Evolutionary conservation across 2,888 invertebrate species (phyloP), one percentile per base, ranked within the genome.

Genomic region (Masnerella sp.): DNA sequence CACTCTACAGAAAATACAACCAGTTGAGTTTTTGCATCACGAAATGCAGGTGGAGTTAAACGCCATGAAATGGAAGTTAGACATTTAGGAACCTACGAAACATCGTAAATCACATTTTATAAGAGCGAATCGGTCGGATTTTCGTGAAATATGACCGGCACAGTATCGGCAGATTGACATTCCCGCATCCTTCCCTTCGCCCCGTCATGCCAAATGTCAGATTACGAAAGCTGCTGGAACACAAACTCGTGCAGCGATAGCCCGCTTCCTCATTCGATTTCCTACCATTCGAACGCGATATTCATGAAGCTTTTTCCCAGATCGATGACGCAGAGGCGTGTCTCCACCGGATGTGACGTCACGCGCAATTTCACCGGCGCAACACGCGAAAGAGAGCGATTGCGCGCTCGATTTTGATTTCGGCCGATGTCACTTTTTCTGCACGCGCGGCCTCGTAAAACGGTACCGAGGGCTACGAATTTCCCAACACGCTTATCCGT

Each of bases 331-430:
- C 65, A 65, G 45, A 72, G 72, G 72, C 72, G 72, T 72, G 65
- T 67, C 59, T 61, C 72, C 61, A 61, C 59, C 72, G 72, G 72
- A 65, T 72, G 65, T 72, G 72, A 72, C 65, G 72, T 67, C 67
- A 65, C 25, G 47, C 40, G 36, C 15, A 72, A 72, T 72, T 72
- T 72, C 71, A 61, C 67, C 67, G 61, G 49, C 56, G 30, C 42
- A 56, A 17, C 45, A 34, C 36, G 40, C 54, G 54, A 71, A 68
- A 47, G 30, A 45, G 20, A 34, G 25, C 20, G 17, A 28, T 43
- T 28, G 47, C 49, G 14, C 11, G 28, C 20, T 22, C 20, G 49
- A 52, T 68, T 59, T 51, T 43, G 42, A 65, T 40, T 49, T 49
- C 1, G 28, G 20, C 20, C 12, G 15, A 47, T 51, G 40, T 38